A percentile compares a stretch with the other conserved stretches of the same genome.
These are phyloP conservation scores for Drosophila novamexicana DNA, from an alignment of 1,140 invertebrate genomes.

Conservation along the genomic window DNA sequence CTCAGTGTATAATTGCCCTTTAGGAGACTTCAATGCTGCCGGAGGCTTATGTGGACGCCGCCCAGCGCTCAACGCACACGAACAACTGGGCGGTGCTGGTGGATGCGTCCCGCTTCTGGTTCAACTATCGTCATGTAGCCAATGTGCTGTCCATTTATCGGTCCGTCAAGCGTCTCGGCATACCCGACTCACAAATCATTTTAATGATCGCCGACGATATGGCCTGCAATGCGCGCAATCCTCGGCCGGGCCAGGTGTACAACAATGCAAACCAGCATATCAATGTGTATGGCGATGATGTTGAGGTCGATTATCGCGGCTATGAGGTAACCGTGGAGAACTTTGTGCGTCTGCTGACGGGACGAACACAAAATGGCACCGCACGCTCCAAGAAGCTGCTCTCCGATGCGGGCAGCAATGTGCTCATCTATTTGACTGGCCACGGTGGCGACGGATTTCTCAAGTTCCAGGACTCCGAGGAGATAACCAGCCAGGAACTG, in stretches of 20 bases:
- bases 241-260: slow-evolving; percentile 98
- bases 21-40: slow-evolving; percentile 58
- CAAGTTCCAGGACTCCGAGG: slow-evolving; percentile 99
- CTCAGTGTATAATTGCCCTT: background rate
- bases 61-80: slow-evolving; percentile 89
- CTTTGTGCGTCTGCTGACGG: slow-evolving; percentile 98
- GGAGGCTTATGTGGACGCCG: slow-evolving; percentile 68
- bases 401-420: slow-evolving; percentile 98
- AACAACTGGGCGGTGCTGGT: slow-evolving; percentile 99
- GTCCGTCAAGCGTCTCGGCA: slow-evolving; percentile 98
- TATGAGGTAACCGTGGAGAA: slow-evolving; percentile 99
- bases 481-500: slow-evolving; percentile 99
- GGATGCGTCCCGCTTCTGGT: slow-evolving; percentile 99
- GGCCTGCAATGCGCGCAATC: slow-evolving; percentile 99
- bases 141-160: slow-evolving; percentile 99
- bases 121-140: slow-evolving; percentile 99
- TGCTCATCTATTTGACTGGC: slow-evolving; percentile 98
- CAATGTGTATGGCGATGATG: slow-evolving; percentile 99
- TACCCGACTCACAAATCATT: slow-evolving; percentile 98
- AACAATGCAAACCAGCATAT: slow-evolving; percentile 99
- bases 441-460: slow-evolving; percentile 99
- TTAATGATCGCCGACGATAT: slow-evolving; percentile 99
- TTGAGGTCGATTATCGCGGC: slow-evolving; percentile 99
- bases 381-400: slow-evolving; percentile 97
- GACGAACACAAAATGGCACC: slow-evolving; percentile 94